A percentile compares a stretch with the other conserved stretches of the same genome.
Evolutionary conservation across 2,888 invertebrate genomes (phyloP).

Genomic region (Papilio protenor): DNA sequence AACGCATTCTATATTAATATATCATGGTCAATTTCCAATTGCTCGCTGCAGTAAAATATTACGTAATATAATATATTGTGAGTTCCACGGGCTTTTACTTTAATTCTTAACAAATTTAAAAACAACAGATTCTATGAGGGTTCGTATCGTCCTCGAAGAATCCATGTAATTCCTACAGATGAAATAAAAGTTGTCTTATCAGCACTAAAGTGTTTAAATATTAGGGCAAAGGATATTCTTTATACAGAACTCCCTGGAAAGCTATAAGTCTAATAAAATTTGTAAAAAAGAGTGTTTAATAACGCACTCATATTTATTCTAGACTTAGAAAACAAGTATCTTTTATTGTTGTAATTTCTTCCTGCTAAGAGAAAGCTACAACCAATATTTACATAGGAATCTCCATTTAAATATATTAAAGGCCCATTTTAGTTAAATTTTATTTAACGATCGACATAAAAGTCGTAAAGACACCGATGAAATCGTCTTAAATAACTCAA

Average conservation of each 20-base stretch:
- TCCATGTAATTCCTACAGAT: no score
- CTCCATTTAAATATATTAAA: conserved; percentile 32
- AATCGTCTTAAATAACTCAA: conserved; percentile 30
- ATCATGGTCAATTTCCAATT: background rate
- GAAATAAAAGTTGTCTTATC: no score
- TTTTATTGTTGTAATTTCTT: background rate
- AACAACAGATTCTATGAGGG: no score
- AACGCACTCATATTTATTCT: background rate
- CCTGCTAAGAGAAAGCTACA: background rate
- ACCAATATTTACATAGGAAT: conserved; percentile 37
- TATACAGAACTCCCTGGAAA: no score
- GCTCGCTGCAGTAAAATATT: background rate
- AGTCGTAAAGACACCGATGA: conserved; percentile 21
- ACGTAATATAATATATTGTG: background rate
- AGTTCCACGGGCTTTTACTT: background rate
- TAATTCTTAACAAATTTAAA: background rate
- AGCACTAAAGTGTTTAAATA: no score
- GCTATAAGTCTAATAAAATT: no score
- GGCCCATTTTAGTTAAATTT: conserved; percentile 24
- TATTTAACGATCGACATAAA: conserved; percentile 38
- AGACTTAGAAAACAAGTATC: background rate
- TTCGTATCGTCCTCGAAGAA: no score
- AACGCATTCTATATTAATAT: conserved; percentile 15
- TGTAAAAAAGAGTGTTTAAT: no score
- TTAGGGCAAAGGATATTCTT: no score